Percentiles rank a stretch among this genome's conserved stretches.
phyloP scores from a whole-genome alignment of 2,888 invertebrate species.

The Ophion obscuratus region DNA sequence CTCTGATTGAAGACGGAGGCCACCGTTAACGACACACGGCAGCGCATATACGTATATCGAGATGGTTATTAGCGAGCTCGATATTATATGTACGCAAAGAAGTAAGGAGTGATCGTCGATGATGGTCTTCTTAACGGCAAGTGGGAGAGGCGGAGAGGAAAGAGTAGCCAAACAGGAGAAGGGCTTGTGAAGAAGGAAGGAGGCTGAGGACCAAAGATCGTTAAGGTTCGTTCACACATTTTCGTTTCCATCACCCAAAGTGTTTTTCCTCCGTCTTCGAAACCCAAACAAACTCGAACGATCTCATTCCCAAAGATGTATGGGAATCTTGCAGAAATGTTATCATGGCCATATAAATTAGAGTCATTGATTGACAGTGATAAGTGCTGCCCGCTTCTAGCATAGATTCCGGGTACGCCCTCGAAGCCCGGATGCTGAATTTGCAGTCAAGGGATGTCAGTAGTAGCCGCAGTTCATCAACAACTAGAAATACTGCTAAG shows the following conservation, averaged over 20 bases:
- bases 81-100: constrained; percentile 64
- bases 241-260: background rate
- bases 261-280: background rate
- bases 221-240: constrained; percentile 42
- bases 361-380: no score
- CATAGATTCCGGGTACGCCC: no score
- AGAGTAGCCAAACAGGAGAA: constrained; percentile 58
- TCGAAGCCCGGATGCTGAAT: no score
- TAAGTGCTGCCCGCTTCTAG: no score
- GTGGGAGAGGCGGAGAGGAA: constrained; percentile 38
- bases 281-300: background rate
- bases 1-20: constrained; percentile 62
- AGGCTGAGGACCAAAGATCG: constrained; percentile 25
- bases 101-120: constrained; percentile 42
- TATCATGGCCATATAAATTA: no score
- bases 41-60: constrained; percentile 50
- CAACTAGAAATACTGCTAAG: no score
- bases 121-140: constrained; percentile 21
- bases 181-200: constrained; percentile 29
- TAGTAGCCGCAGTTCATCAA: no score
- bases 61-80: constrained; percentile 71
- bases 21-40: constrained; percentile 43
- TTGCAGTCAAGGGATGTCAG: no score
- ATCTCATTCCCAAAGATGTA: background rate
- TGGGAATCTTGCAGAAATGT: background rate